Base-by-base conservation (phyloP, 2,113 vertebrate species). In the Cairina moschata region DNA sequence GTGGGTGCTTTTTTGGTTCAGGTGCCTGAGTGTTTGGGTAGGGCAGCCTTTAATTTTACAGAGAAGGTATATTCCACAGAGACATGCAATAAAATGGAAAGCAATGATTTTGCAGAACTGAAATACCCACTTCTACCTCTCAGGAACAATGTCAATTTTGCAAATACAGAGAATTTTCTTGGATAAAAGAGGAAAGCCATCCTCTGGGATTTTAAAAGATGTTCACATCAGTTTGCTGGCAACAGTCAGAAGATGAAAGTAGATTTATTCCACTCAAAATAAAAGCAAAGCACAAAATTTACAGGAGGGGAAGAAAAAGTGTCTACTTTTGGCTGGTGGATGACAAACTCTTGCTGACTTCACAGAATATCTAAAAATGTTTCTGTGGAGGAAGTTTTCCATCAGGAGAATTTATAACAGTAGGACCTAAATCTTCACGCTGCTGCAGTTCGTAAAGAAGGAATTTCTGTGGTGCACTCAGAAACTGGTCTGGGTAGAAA, bases 271-370 rank as follows among this genome's bases (percentile, higher is more conserved):
- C 46, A 69, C 46, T 6, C 31, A 88, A 91, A 95, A 89, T 32
- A 76, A 94, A 90, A 79, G 32, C 23, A 84, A 80, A 72, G 58
- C 44, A 91, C 23, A 91, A 67, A 73, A 91, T 52, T 42, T 76
- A 58, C 16, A n/a, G 50, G 14, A 32, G 20, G 9, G 13, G 6
- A 8, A 3, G 1, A 3, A 3, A 22, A 75, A 65, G 26, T 34
- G 12, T 26, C 62, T 87, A 7, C 66, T 80, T 93, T 79, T 91
- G 55, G 63, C 74, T 82, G n/a, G 31, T 69, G 46, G 31, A 55
- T 93, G 90, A 74, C 31, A 91, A 78, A 74, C 28, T 69, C 88
- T 83, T 89, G 71, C 91, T 86, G 90, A 90, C 56, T 94, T 91
- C 72, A 90, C 74, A 71, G 44, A 91, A 60, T 55, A 91, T 38